Conservation (phyloP, 2,888 invertebrate genomes). For the Mythimna ferrago region DNA sequence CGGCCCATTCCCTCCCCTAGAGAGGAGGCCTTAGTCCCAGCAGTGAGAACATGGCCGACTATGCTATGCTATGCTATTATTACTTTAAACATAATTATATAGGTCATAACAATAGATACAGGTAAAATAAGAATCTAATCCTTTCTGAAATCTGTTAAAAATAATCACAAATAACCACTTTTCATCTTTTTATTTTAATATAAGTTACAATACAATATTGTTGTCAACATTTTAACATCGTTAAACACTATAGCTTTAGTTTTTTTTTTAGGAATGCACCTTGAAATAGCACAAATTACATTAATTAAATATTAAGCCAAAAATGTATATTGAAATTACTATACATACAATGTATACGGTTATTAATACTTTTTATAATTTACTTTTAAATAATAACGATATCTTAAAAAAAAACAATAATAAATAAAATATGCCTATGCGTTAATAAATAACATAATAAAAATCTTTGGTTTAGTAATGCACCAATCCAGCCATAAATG, state of each 20-base stretch:
- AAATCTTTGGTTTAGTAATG: constrained; percentile 63
- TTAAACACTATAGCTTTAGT: constrained; percentile 49
- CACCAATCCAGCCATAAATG: constrained; percentile 77
- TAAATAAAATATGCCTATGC: background rate
- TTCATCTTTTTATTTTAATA: constrained; percentile 62
- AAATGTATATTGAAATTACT: constrained; percentile 23
- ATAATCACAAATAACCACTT: background rate
- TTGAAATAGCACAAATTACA: constrained; percentile 51
- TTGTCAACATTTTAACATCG: constrained; percentile 75
- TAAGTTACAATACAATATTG: constrained; percentile 69
- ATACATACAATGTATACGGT: constrained; percentile 24
- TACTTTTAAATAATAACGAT: background rate
- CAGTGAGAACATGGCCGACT: no score
- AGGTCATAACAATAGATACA: no score
- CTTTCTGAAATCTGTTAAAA: no score
- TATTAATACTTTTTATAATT: constrained; percentile 12
- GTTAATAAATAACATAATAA: background rate
- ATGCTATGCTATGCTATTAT: no score
- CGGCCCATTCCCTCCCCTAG: no score
- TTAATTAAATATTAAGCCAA: constrained; percentile 39
- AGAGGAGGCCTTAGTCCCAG: no score
- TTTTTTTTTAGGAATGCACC: constrained; percentile 44
- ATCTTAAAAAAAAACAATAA: background rate
- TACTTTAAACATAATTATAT: no score
- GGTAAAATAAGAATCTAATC: no score